Evolutionary conservation across 2,113 vertebrate species (phyloP).

Genomic region (Zingel zingel): DNA sequence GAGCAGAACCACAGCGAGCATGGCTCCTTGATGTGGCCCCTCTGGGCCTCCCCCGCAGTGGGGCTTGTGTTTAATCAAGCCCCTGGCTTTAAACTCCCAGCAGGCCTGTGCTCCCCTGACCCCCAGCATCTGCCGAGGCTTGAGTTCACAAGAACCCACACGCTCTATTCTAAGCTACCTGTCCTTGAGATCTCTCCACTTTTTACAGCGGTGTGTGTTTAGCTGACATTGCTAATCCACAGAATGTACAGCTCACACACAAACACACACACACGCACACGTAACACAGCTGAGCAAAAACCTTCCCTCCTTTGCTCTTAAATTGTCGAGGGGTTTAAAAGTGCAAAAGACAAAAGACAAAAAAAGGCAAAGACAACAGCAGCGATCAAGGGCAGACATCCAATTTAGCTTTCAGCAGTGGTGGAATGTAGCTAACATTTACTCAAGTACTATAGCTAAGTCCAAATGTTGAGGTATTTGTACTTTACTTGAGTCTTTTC

Average conservation of each 20-base stretch:
- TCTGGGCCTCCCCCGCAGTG: slow-evolving; percentile 51
- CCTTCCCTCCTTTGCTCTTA: neutral
- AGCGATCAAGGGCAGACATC: slow-evolving; percentile 39
- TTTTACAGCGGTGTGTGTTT: slow-evolving; percentile 31
- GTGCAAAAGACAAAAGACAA: slow-evolving; percentile 14
- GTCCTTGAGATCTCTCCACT: slow-evolving; percentile 61
- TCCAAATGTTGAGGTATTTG: too few relatives aligned
- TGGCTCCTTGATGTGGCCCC: slow-evolving; percentile 64
- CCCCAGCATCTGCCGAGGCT: slow-evolving; percentile 71
- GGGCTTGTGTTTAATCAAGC: slow-evolving; percentile 80
- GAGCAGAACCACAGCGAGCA: slow-evolving; percentile 41
- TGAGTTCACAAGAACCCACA: slow-evolving; percentile 39
- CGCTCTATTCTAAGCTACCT: slow-evolving; percentile 69
- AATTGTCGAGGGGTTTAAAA: slow-evolving; percentile 15
- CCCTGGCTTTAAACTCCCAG: slow-evolving; percentile 70
- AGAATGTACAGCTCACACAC: slow-evolving; percentile 16
- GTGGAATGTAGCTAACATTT: too few relatives aligned
- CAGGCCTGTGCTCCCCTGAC: slow-evolving; percentile 63
- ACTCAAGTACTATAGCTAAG: too few relatives aligned
- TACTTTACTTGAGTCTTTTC: too few relatives aligned
- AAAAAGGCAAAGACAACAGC: slow-evolving; percentile 34
- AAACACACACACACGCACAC: slow-evolving; percentile 13
- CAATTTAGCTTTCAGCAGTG: slow-evolving; percentile 49
- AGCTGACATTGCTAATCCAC: slow-evolving; percentile 58
- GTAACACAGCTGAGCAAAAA: neutral